Conservation (phyloP, 2,797 vertebrate species). For the Acanthornis magna region DNA sequence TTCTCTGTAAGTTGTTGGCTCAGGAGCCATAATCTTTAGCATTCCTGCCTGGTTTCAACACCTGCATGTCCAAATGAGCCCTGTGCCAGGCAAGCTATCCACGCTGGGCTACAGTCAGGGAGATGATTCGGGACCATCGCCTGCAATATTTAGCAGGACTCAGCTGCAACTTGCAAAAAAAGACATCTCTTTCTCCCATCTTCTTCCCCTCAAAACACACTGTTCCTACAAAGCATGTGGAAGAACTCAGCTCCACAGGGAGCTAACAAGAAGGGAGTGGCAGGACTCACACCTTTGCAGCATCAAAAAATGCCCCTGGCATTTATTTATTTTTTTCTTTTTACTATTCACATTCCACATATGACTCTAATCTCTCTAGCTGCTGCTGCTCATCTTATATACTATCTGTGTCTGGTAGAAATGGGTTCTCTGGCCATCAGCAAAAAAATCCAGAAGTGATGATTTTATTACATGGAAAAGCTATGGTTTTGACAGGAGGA, state of each 20-base stretch:
- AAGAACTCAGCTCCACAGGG: background rate
- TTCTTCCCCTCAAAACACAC: background rate
- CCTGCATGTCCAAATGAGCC: background rate
- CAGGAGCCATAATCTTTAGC: background rate
- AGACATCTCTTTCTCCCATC: background rate
- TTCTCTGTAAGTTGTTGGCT: background rate
- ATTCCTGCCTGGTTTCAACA: background rate
- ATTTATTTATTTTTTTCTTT: background rate
- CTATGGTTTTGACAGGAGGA: background rate
- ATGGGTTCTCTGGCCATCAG: background rate
- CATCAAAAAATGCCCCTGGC: background rate
- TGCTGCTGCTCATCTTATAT: background rate
- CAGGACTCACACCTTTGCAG: background rate
- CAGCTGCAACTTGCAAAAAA: background rate
- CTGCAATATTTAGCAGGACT: background rate
- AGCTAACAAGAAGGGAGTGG: background rate
- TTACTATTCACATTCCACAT: background rate
- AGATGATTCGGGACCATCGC: rapidly evolving
- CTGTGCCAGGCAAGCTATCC: background rate
- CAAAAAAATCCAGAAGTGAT: background rate
- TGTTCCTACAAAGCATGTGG: background rate
- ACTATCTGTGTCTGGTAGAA: rapidly evolving
- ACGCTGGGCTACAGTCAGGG: background rate
- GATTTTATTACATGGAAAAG: background rate
- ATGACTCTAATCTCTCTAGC: background rate